These are phyloP conservation scores for Montipora sp. DNA, from an alignment of 64 coral and sea anemone species.

Conservation along the genomic window DNA sequence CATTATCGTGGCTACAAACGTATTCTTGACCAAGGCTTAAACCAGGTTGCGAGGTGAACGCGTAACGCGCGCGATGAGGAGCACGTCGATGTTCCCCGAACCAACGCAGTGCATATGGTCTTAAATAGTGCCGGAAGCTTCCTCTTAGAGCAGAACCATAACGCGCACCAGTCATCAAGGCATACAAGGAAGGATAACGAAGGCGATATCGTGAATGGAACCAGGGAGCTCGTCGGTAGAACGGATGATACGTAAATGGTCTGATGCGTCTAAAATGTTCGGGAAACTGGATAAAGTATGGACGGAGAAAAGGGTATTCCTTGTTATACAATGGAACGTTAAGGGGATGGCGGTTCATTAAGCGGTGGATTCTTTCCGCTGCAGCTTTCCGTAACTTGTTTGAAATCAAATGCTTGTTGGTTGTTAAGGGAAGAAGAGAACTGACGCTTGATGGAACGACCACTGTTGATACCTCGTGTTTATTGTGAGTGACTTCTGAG, in stretches of 20 bases:
- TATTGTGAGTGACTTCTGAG: neutral
- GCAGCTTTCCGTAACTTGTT: constrained; percentile 25
- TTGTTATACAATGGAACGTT: constrained; percentile 23
- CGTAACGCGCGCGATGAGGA: neutral
- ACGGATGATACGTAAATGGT: neutral
- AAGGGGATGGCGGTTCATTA: constrained; percentile 26
- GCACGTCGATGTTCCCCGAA: neutral
- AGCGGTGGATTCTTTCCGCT: constrained; percentile 14
- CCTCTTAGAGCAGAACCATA: neutral
- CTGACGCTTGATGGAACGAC: constrained; percentile 27
- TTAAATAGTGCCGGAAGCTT: neutral
- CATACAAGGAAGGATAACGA: neutral
- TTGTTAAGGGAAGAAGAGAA: constrained; percentile 33
- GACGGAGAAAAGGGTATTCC: neutral
- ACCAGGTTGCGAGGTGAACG: neutral
- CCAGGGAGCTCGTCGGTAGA: neutral
- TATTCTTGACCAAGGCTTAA: neutral
- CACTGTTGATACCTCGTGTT: constrained; percentile 18
- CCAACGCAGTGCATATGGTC: neutral
- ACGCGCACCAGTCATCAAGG: neutral
- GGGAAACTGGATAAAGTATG: constrained; percentile 6
- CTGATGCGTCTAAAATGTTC: constrained; percentile 14
- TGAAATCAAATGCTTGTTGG: constrained; percentile 17
- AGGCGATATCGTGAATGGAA: neutral
- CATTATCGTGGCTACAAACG: neutral